Evolutionary conservation across 92 coral and sea anemone genomes (phyloP).

Genomic region (Epizoanthus rinbou): DNA sequence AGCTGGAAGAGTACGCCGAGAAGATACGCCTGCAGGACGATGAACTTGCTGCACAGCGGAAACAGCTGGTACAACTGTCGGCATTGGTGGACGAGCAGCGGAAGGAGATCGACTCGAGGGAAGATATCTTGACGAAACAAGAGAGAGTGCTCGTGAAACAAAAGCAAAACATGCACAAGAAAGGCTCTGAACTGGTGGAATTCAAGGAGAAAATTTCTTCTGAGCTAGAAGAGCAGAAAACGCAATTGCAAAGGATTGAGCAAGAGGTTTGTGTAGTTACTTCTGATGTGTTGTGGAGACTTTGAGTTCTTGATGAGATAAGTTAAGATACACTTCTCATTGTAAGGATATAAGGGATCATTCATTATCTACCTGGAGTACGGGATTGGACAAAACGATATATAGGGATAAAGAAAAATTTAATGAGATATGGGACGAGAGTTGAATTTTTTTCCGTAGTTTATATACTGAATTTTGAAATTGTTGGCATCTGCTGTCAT

Average conservation of each 20-base stretch:
- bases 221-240: slow-evolving; percentile 71
- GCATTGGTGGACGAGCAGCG: slow-evolving; percentile 87
- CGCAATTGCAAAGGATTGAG: slow-evolving; percentile 69
- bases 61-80: slow-evolving; percentile 79
- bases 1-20: slow-evolving; percentile 89
- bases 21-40: slow-evolving; percentile 76
- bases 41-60: slow-evolving; percentile 82
- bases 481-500: too few species aligned
- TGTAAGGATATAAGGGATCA: too few species aligned
- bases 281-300: not conserved
- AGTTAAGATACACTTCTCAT: too few species aligned
- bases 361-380: too few species aligned
- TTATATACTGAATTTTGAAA: too few species aligned
- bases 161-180: slow-evolving; percentile 64
- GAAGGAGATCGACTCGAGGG: slow-evolving; percentile 76
- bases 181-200: slow-evolving; percentile 71
- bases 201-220: slow-evolving; percentile 62
- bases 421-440: too few species aligned
- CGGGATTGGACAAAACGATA: too few species aligned
- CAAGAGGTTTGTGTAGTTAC: slow-evolving; percentile 62
- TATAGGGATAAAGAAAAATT: too few species aligned
- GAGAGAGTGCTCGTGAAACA: slow-evolving; percentile 62
- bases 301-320: too few species aligned
- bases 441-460: too few species aligned
- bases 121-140: slow-evolving; percentile 69